A percentile compares a stretch with the other conserved stretches of the same genome.
Conservation (phyloP, 92 coral and sea anemone genomes). For the Phenganax subtilis region DNA sequence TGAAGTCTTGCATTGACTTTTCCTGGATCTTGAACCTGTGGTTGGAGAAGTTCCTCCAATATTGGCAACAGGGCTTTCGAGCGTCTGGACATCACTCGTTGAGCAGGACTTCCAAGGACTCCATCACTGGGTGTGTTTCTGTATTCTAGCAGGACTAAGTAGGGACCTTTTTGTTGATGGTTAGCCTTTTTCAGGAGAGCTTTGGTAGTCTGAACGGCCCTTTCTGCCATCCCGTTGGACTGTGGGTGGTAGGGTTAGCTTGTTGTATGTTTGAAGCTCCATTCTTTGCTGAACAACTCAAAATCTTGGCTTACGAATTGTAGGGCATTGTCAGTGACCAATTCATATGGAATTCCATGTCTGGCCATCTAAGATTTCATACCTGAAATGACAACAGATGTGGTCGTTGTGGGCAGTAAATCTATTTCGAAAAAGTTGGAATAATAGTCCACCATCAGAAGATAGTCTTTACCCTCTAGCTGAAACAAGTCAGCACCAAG, state of each 20-base stretch:
- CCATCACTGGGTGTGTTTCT: constrained; percentile 14
- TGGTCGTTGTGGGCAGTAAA: neutral
- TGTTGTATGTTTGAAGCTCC: neutral
- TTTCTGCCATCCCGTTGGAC: constrained; percentile 2
- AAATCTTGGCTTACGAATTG: neutral
- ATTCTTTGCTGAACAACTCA: neutral
- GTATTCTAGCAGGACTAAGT: neutral
- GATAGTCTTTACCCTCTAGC: constrained; percentile 27
- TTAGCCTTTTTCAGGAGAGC: constrained; percentile 5
- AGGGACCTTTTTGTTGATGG: neutral
- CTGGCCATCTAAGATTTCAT: constrained; percentile 17
- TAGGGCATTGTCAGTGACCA: constrained; percentile 5
- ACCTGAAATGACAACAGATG: constrained; percentile 1
- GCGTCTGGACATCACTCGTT: constrained; percentile 15
- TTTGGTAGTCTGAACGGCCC: constrained; percentile 21
- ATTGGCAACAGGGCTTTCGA: constrained; percentile 2
- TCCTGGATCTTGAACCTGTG: neutral
- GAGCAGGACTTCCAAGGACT: constrained; percentile 12
- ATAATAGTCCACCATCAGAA: constrained; percentile 51
- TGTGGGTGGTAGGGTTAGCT: constrained; percentile 7
- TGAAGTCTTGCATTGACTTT: neutral
- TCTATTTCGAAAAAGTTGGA: constrained; percentile 48
- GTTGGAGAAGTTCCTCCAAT: neutral
- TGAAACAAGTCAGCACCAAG: constrained; percentile 49
- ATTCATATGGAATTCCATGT: neutral